Base-by-base conservation (phyloP, 2,888 invertebrate species). In the Pristionchus japonicus region DNA sequence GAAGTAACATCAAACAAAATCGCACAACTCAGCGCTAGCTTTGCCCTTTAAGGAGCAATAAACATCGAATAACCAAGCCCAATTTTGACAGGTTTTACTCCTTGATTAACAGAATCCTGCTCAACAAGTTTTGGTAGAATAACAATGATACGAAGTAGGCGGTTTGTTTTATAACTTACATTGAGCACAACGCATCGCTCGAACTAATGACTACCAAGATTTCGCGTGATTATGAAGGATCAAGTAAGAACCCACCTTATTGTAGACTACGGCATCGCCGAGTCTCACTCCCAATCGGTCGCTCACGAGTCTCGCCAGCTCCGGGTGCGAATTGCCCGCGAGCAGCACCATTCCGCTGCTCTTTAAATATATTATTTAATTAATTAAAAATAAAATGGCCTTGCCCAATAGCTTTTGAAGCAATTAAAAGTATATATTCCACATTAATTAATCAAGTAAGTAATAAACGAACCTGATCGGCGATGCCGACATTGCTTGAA, bases 271-370 rank as follows among this genome's bases (percentile, higher is more conserved):
- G 95, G 97, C 97, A 88, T 94, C 94, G 49, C 95, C 95, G 37
- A 95, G 92, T 88, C 93, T 93, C 34, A 95, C 94, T 52, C 95
- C 95, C 74, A 95, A 90, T 89, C 95, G 95, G 77, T 96, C 96
- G 64, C 97, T 97, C 90, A 98, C 96, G 90, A 97, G 96, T 94
- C 97, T 96, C 0, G 98, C 97, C 91, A 99, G 95, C 95, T 98
- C 98, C 34, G 98, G 97, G 95, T 99, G 98, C 23, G 99, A 98
- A 96, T 98, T 99, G 86, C 99, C 99, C 93, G 97, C 96, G 89
- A 99, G 96, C 91, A 99, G 96, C 91, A 98, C 97, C 95, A 98
- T 97, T 95, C 98, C 98, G 43, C 90, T 91, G 89, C 92, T 92
- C 74, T 92, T 91, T 13, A 83, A 52, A 37, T 34, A 86, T 92